Evolutionary conservation across 2,113 vertebrate genomes (phyloP), one percentile per base, ranked within the genome.

Genomic region (Tyto alba): DNA sequence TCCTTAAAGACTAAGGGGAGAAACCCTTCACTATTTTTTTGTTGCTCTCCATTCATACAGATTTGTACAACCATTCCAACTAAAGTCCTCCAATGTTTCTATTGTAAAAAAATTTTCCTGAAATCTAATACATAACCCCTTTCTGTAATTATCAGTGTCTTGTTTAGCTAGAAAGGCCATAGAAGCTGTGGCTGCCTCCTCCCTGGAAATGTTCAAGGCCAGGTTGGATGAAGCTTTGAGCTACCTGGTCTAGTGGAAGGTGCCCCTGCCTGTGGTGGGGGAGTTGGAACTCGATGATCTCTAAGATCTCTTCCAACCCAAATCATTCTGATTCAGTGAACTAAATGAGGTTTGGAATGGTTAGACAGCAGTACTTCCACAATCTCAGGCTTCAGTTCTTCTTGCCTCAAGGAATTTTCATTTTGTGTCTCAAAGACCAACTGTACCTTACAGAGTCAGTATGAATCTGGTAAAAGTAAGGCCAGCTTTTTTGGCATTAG

Each of bases 11-110:
- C 38, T 26, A 48, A 85, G 15, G 9, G 4, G 3, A 29, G 5
- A 60, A 82, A 57, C 1, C 7, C 1, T 8, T 78, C 15, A 9
- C 20, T 5, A 15, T 23, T 64, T 47, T 43, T 1, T 1, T 23
- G 3, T 20, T 40, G 15, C 27, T 80, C 9, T 89, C 22, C 2
- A 41, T 23, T n/a, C 23, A 59, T 45, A 12, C 3, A 71, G 6
- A 19, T 75, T 77, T 38, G 20, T 4, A 50, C 6, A 69, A 19
- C 13, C 26, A n/a, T 45, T 80, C 10, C 22, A 45, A 3, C 13
- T 71, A 13, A 38, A 82, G 7, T 17, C 13, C 2, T 71, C 7
- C 4, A 40, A 10, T 56, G 9, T 7, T 62, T 60, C 47, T 41
- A 18, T 19, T 21, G 9, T 10, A 34, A 36, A 34, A 1, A 1